Evolutionary conservation across 2,113 vertebrate species (phyloP).

Genomic region (Bucco capensis): DNA sequence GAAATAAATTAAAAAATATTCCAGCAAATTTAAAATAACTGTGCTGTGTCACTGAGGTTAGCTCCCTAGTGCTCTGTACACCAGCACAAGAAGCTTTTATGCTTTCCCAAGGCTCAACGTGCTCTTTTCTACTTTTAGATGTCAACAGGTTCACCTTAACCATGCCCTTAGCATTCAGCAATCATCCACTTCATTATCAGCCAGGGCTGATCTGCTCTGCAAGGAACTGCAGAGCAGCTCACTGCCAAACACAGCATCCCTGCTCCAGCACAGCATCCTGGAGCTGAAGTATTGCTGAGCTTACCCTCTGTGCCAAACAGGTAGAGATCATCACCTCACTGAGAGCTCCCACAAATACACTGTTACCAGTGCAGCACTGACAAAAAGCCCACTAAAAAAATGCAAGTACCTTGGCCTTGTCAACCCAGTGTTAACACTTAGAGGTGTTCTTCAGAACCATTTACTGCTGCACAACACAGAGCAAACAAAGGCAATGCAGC

Average conservation of each 20-base stretch:
- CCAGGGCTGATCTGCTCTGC: not conserved
- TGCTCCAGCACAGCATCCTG: not conserved
- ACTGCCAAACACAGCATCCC: not conserved
- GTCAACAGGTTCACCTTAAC: conserved; percentile 18
- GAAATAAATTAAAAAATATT: not conserved
- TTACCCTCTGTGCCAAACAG: fast-evolving
- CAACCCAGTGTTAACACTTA: not conserved
- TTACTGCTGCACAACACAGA: not conserved
- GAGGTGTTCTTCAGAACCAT: not conserved
- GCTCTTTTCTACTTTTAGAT: conserved; percentile 21
- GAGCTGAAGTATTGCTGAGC: not conserved
- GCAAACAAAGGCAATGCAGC: not conserved
- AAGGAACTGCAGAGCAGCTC: not conserved
- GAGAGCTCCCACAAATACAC: not conserved
- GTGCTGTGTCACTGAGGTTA: not conserved
- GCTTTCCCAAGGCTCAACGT: not conserved
- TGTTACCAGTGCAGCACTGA: not conserved
- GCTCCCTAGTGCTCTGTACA: conserved; percentile 10
- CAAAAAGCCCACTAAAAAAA: not conserved
- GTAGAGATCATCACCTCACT: fast-evolving
- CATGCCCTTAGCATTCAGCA: not conserved
- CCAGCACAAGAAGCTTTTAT: not conserved
- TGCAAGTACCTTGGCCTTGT: not conserved
- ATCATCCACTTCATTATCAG: conserved; percentile 15
- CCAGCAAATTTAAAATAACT: not conserved